These are phyloP conservation scores for Poecile montanus DNA, from an alignment of 2,797 vertebrate species.

Conservation along the genomic window DNA sequence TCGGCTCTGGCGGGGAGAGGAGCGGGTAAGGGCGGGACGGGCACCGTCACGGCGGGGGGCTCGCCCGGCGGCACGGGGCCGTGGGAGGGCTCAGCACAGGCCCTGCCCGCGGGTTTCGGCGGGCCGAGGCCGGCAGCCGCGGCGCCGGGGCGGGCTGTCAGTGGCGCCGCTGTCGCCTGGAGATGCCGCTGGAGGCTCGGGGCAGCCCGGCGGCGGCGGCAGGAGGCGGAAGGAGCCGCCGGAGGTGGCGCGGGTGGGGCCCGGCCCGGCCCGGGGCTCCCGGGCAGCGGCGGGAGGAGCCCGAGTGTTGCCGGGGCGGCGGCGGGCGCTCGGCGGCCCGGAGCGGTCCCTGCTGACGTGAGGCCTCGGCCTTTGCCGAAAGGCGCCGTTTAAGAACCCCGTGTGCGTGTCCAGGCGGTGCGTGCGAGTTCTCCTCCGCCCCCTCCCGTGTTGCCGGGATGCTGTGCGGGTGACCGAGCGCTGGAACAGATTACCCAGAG, in stretches of 20 bases:
- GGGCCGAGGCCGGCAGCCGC: not conserved
- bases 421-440: not conserved
- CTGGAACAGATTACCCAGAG: not conserved
- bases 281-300: not conserved
- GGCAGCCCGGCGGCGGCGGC: not conserved
- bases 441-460: not conserved
- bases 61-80: not conserved
- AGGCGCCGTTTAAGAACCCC: accelerated
- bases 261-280: not conserved
- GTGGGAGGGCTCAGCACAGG: not conserved
- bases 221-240: not conserved
- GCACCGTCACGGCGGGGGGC: not conserved
- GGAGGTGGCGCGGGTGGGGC: not conserved
- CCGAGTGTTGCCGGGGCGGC: not conserved
- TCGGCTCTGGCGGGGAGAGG: not conserved
- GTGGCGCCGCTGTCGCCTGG: not conserved
- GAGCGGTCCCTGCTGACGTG: not conserved
- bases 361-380: not conserved
- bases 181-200: not conserved
- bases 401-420: not conserved
- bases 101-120: not conserved
- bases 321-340: not conserved
- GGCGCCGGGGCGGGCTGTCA: not conserved
- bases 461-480: not conserved
- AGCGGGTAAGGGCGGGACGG: not conserved